Conservation (phyloP, 2,113 vertebrate species). For the Syngnathus scovelli region DNA sequence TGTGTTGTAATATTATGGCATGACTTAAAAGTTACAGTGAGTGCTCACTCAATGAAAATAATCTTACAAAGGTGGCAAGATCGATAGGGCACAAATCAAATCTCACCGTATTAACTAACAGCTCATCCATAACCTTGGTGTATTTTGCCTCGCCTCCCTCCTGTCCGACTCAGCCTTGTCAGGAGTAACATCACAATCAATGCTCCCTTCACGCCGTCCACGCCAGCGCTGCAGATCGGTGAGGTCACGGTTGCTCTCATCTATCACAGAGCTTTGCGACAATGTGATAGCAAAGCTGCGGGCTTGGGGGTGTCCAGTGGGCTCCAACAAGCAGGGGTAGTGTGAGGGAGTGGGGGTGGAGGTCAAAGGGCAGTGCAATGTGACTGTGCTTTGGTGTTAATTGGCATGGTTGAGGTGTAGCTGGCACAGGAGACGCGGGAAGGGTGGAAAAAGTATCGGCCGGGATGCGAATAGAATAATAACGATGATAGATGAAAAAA, state of each 20-base stretch:
- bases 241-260: conserved; percentile 63
- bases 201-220: conserved; percentile 46
- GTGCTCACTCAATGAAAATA: conserved; percentile 28
- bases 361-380: conserved; percentile 60
- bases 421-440: conserved; percentile 41
- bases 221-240: conserved; percentile 28
- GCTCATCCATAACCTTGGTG: conserved; percentile 53
- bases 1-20: conserved; percentile 23
- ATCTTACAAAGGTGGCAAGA: conserved; percentile 42
- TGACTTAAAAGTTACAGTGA: conserved; percentile 22
- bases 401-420: conserved; percentile 56
- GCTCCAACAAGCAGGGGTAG: conserved; percentile 30
- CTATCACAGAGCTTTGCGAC: conserved; percentile 58
- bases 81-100: conserved; percentile 62
- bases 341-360: neutral
- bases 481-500: conserved; percentile 7
- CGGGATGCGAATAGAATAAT: conserved; percentile 35
- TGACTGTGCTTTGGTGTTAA: conserved; percentile 54
- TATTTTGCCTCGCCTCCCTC: conserved; percentile 38
- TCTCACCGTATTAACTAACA: conserved; percentile 57
- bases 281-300: conserved; percentile 50
- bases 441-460: conserved; percentile 33
- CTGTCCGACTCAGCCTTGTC: conserved; percentile 39
- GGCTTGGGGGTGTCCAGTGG: conserved; percentile 33
- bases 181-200: conserved; percentile 62